Evolutionary conservation across 1,140 invertebrate species (phyloP).

Genomic region (Gryon sp.): DNA sequence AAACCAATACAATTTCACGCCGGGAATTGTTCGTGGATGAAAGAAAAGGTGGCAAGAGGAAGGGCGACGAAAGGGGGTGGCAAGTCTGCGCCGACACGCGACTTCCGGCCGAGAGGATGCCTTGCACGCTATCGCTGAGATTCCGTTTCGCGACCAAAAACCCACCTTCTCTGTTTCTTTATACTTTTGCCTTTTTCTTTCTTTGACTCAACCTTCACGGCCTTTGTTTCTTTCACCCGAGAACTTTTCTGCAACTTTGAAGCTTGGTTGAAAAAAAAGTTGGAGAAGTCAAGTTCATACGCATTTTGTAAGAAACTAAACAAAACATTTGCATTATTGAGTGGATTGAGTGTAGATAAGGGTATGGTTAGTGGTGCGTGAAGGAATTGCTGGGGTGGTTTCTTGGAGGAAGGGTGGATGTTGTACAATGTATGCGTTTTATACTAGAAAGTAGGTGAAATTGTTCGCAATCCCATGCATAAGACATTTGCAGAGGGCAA

Average conservation of each 20-base stretch:
- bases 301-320: too few species aligned
- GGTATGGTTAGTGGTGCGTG: too few species aligned
- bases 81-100: conserved; percentile 75
- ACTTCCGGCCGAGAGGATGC: conserved; percentile 74
- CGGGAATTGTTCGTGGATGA: conserved; percentile 51
- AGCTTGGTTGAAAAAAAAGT: neutral
- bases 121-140: conserved; percentile 70
- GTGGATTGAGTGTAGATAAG: neutral
- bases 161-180: conserved; percentile 10
- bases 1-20: conserved; percentile 3
- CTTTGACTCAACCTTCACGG: too few species aligned
- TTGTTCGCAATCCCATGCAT: neutral
- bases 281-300: neutral
- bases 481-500: neutral
- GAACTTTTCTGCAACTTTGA: neutral
- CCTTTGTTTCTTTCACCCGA: too few species aligned
- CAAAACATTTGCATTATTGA: too few species aligned
- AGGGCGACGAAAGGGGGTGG: too few species aligned
- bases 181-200: conserved; percentile 15
- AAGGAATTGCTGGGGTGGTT: conserved; percentile 2
- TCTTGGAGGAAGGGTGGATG: neutral
- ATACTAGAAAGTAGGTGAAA: conserved; percentile 35
- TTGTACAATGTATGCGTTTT: conserved; percentile 2
- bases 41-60: conserved; percentile 47
- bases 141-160: conserved; percentile 44